These are phyloP conservation scores for Brachionus koreanus DNA, from an alignment of 1,140 invertebrate genomes.

Conservation along the genomic window DNA sequence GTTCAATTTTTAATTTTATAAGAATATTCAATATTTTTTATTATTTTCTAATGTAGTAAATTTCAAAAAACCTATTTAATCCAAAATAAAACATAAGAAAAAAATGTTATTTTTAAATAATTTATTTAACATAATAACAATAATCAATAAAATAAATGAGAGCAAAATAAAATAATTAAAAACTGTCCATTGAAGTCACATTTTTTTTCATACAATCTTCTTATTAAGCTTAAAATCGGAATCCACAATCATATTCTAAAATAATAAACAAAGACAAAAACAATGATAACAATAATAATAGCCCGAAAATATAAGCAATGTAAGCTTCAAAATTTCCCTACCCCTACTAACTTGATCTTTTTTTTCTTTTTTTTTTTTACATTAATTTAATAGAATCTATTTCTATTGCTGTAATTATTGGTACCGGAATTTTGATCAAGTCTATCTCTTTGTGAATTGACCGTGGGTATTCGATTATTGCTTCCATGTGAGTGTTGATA, in stretches of 20 bases:
- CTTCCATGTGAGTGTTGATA: not conserved
- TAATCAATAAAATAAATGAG: not conserved
- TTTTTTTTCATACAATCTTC: not conserved
- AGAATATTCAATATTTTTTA: too few species aligned
- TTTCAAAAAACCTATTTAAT: too few species aligned
- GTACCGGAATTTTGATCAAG: not conserved
- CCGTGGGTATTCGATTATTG: slow-evolving; percentile 10
- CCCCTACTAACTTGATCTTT: not conserved
- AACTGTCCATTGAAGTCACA: not conserved
- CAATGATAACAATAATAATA: not conserved
- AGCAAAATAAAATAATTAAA: not conserved
- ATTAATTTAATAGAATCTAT: not conserved
- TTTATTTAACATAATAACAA: not conserved
- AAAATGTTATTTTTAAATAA: not conserved
- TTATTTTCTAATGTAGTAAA: too few species aligned
- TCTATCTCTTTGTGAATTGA: slow-evolving; percentile 19
- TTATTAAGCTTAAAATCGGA: not conserved
- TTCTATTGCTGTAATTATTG: slow-evolving; percentile 7
- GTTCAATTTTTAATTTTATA: too few species aligned
- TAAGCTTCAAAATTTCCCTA: not conserved
- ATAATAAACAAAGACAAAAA: not conserved
- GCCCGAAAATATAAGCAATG: not conserved
- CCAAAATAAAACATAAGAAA: not conserved
- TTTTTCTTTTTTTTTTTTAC: not conserved
- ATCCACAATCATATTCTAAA: not conserved